Conservation (phyloP, 2,888 invertebrate genomes). For the Cheilosia vulpina region DNA sequence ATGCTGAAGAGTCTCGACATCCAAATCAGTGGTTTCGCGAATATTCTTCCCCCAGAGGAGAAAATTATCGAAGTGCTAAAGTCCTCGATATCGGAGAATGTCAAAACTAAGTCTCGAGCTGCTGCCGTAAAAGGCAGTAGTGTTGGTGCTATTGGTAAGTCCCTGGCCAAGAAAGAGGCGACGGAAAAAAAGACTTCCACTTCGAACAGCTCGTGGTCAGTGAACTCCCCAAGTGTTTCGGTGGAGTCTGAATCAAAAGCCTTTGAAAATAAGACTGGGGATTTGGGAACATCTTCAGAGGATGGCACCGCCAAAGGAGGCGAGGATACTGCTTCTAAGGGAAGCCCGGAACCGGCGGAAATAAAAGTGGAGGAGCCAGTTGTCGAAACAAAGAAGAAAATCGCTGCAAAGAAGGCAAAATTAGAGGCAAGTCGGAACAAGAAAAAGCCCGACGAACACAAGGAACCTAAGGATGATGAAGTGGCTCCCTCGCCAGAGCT, state of each 20-base stretch:
- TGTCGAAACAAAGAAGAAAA: conserved; percentile 72
- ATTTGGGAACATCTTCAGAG: conserved; percentile 6
- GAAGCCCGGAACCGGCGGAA: conserved; percentile 12
- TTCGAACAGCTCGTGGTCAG: conserved; percentile 19
- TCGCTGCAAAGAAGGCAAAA: conserved; percentile 75
- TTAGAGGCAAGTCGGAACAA: conserved; percentile 75
- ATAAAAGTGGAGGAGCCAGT: conserved; percentile 46
- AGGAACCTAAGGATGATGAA: conserved; percentile 72
- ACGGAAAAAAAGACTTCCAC: conserved; percentile 35
- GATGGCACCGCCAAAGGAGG: neutral
- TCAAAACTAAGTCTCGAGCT: conserved; percentile 83
- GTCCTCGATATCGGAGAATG: conserved; percentile 84
- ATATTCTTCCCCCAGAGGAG: conserved; percentile 81
- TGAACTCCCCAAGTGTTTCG: conserved; percentile 45
- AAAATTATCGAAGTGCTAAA: conserved; percentile 81
- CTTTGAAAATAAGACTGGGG: neutral
- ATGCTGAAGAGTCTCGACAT: conserved; percentile 83
- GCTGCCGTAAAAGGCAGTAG: conserved; percentile 82
- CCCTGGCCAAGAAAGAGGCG: conserved; percentile 33
- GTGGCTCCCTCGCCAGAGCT: neutral
- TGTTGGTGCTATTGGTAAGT: conserved; percentile 53
- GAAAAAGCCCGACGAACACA: conserved; percentile 75
- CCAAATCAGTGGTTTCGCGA: conserved; percentile 82
- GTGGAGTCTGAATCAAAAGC: conserved; percentile 17
- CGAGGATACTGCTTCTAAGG: conserved; percentile 9